Evolutionary conservation across 2,797 vertebrate genomes (phyloP).

Genomic region (Pantherophis vulpinus): DNA sequence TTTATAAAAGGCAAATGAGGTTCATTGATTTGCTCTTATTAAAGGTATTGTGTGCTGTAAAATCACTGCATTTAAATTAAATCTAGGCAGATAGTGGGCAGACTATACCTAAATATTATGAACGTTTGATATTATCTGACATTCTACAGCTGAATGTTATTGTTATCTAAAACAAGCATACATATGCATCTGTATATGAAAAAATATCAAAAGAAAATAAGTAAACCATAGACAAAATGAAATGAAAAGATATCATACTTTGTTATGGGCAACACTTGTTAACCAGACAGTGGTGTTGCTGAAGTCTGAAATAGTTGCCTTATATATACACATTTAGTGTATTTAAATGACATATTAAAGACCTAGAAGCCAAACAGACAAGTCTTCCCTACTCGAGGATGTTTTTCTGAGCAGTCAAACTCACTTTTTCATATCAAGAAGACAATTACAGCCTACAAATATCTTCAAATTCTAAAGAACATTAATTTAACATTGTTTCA

Average conservation of each 20-base stretch:
- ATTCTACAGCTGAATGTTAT: constrained; percentile 19
- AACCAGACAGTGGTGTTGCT: neutral
- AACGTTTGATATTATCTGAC: constrained; percentile 49
- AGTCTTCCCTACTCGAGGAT: neutral
- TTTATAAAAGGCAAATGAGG: constrained; percentile 76
- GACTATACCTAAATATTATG: constrained; percentile 51
- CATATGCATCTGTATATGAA: neutral
- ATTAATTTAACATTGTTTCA: neutral
- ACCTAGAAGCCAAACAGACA: neutral
- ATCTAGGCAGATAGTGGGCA: constrained; percentile 45
- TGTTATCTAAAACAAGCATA: neutral
- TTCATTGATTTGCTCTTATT: constrained; percentile 76
- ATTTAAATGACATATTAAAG: neutral
- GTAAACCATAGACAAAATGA: neutral
- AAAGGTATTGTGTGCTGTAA: constrained; percentile 60
- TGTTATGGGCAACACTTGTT: neutral
- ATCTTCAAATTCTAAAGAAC: neutral
- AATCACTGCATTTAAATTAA: constrained; percentile 54
- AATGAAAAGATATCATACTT: neutral
- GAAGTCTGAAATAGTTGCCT: neutral
- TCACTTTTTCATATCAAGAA: neutral
- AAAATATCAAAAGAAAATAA: neutral
- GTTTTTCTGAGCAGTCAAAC: neutral
- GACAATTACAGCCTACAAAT: neutral
- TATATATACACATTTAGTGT: neutral